Percentiles rank a stretch among this genome's conserved stretches.
Evolutionary conservation across 2,797 vertebrate species (phyloP).

Genomic region (Merluccius polli): DNA sequence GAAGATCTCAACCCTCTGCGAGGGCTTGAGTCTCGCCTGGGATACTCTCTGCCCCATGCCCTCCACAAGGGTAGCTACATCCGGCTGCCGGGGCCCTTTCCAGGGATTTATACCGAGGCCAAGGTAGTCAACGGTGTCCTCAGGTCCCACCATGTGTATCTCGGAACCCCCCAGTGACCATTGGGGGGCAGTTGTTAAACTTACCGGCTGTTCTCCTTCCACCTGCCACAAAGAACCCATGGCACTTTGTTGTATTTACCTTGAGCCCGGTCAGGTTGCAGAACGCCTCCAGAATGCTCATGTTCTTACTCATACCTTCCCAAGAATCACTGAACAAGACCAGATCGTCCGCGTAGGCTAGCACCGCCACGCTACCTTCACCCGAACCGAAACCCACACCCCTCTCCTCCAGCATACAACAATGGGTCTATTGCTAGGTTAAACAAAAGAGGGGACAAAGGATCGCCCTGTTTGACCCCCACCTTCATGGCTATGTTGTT

Average conservation of each 20-base stretch:
- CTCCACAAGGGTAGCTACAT: background rate
- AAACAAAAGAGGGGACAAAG: background rate
- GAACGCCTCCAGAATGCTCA: background rate
- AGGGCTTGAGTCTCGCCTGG: background rate
- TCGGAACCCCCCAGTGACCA: background rate
- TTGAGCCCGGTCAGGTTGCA: background rate
- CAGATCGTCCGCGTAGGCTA: slow-evolving; percentile 23
- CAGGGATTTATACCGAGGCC: background rate
- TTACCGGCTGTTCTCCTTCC: background rate
- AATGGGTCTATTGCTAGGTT: slow-evolving; percentile 20
- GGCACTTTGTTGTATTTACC: background rate
- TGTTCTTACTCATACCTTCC: background rate
- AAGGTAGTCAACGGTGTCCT: background rate
- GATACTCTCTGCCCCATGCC: background rate
- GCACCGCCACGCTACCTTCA: background rate
- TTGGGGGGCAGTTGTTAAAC: background rate
- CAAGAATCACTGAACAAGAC: slow-evolving; percentile 5
- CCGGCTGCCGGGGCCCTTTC: background rate
- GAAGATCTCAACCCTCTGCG: background rate
- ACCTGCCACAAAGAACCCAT: background rate
- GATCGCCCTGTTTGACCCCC: background rate
- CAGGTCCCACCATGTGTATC: background rate
- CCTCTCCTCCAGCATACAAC: background rate
- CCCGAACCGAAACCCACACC: background rate
- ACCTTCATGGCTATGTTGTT: background rate